Conservation (phyloP, 2,888 invertebrate species). For the Metacarcinus magister region DNA sequence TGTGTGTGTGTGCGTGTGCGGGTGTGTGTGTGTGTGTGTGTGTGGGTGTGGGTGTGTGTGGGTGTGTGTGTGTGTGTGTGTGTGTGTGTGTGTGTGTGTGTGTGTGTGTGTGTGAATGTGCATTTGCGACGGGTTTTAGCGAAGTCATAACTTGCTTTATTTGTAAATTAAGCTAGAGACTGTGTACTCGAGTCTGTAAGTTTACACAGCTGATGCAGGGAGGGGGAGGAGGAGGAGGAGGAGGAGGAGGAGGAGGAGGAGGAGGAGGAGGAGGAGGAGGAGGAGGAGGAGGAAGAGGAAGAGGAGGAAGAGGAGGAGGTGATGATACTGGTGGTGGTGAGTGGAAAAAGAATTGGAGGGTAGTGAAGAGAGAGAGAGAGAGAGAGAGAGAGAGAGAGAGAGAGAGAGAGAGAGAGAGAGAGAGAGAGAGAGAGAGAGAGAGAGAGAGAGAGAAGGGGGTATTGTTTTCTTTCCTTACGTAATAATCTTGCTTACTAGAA, state of each 20-base stretch:
- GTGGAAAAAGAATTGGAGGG: neutral
- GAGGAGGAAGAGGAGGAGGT: neutral
- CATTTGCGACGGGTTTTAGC: neutral
- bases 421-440: constrained; percentile 39
- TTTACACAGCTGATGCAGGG: neutral
- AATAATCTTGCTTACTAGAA: no score
- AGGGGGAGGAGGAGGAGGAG: neutral
- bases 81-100: constrained; percentile 26
- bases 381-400: constrained; percentile 26
- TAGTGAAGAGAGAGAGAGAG: neutral
- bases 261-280: neutral
- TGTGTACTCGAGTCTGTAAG: neutral
- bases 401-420: constrained; percentile 39
- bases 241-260: neutral
- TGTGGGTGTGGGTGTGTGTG: neutral
- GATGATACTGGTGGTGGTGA: neutral
- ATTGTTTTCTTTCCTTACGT: no score
- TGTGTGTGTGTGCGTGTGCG: neutral
- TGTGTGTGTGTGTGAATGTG: neutral
- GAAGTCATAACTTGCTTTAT: neutral
- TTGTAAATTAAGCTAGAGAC: neutral
- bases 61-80: constrained; percentile 19
- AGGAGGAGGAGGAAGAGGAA: neutral
- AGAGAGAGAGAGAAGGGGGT: neutral
- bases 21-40: constrained; percentile 39